Conservation (phyloP, 2,797 vertebrate species). For the Coracias cyanogaster region DNA sequence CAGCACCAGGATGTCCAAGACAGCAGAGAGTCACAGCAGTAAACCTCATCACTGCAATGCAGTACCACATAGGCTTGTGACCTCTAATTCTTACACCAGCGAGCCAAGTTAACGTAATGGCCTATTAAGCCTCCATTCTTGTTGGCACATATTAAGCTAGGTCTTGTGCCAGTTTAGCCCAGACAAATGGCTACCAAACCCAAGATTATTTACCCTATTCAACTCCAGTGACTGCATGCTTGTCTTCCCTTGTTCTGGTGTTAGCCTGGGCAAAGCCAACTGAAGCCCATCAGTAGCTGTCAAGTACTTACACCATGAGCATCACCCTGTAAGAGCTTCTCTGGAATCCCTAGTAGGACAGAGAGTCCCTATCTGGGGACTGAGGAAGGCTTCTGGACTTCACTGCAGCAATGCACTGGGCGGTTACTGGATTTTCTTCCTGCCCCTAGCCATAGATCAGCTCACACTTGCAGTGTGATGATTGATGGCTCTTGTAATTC, state of each 20-base stretch:
- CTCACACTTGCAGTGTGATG: background rate
- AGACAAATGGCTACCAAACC: background rate
- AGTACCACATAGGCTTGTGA: background rate
- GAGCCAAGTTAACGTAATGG: background rate
- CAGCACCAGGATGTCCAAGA: background rate
- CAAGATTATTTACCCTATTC: background rate
- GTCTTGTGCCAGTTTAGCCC: background rate
- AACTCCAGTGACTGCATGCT: background rate
- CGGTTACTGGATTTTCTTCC: background rate
- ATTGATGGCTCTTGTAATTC: background rate
- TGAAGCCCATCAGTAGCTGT: background rate
- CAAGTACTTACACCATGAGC: background rate
- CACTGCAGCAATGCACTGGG: fast-evolving
- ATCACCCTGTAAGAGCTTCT: background rate
- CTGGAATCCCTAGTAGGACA: background rate
- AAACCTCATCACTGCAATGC: background rate
- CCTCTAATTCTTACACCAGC: background rate
- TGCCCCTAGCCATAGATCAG: background rate
- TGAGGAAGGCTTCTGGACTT: background rate
- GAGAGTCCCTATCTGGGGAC: background rate
- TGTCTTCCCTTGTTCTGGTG: background rate
- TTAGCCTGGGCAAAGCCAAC: background rate
- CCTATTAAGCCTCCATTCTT: background rate
- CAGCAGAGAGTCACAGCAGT: background rate
- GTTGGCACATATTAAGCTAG: background rate